A percentile compares a stretch with the other conserved stretches of the same genome.
These are phyloP conservation scores for Pedetes capensis DNA, from an alignment of 2,113 vertebrate genomes.

Conservation along the genomic window DNA sequence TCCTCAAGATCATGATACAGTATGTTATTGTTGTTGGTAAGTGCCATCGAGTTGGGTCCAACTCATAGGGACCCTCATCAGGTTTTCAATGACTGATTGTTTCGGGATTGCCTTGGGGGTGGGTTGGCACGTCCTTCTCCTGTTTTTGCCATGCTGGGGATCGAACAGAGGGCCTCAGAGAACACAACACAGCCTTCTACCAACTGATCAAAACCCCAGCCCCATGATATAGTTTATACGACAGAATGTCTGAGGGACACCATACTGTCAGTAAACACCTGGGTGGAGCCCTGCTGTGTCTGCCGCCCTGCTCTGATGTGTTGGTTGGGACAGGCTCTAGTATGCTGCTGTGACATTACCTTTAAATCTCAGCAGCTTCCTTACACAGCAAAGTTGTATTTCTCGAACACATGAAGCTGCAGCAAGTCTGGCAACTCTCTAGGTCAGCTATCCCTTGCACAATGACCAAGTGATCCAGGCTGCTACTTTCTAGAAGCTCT, in stretches of 20 bases:
- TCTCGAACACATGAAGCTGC: neutral
- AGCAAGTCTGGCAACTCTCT: too few species aligned
- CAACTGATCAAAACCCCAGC: too few species aligned
- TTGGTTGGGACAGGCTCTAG: neutral
- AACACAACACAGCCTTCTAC: too few species aligned
- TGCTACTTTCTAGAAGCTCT: neutral
- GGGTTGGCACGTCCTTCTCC: too few species aligned
- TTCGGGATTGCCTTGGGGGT: too few species aligned
- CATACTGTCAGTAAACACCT: neutral
- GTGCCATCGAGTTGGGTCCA: too few species aligned
- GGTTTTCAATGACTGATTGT: too few species aligned
- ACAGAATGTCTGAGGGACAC: neutral
- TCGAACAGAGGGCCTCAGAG: too few species aligned
- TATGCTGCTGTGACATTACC: neutral
- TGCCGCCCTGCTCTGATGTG: neutral
- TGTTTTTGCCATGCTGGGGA: too few species aligned
- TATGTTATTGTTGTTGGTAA: too few species aligned
- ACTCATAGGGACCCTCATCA: too few species aligned
- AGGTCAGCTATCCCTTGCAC: neutral
- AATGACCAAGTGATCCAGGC: neutral
- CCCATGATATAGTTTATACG: neutral
- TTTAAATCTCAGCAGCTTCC: neutral
- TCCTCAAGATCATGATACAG: neutral
- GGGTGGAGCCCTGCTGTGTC: neutral
- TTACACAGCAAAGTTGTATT: neutral